Conservation (phyloP, 2,797 vertebrate genomes). For the Dromococcyx pavoninus region DNA sequence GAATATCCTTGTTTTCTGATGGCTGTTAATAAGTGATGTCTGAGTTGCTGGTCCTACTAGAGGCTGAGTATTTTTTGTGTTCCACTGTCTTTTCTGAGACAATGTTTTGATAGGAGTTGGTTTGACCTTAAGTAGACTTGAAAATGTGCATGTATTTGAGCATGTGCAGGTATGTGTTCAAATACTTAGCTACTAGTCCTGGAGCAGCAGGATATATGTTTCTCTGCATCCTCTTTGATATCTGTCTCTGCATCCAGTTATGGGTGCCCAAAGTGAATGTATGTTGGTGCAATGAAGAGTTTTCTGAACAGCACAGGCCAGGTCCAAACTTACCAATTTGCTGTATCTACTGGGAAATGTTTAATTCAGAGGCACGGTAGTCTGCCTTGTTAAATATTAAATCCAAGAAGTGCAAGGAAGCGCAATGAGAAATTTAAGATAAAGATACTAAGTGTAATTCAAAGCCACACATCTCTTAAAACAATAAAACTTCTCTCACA, state of each 20-base stretch:
- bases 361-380: not conserved
- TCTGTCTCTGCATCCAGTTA: not conserved
- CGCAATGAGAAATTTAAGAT: conserved; percentile 14
- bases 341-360: not conserved
- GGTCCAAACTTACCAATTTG: not conserved
- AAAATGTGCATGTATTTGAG: not conserved
- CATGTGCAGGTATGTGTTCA: not conserved
- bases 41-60: not conserved
- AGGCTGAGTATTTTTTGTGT: not conserved
- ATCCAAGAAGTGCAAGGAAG: not conserved
- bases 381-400: not conserved
- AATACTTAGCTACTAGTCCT: not conserved
- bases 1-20: not conserved
- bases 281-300: not conserved
- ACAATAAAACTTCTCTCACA: not conserved
- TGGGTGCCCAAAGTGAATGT: not conserved
- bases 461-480: not conserved
- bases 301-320: not conserved
- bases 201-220: not conserved
- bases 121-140: not conserved
- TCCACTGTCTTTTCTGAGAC: not conserved
- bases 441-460: not conserved
- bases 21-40: not conserved
- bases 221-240: not conserved
- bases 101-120: not conserved